These are phyloP conservation scores for Oplegnathus fasciatus DNA, from an alignment of 2,113 vertebrate species.

Conservation along the genomic window DNA sequence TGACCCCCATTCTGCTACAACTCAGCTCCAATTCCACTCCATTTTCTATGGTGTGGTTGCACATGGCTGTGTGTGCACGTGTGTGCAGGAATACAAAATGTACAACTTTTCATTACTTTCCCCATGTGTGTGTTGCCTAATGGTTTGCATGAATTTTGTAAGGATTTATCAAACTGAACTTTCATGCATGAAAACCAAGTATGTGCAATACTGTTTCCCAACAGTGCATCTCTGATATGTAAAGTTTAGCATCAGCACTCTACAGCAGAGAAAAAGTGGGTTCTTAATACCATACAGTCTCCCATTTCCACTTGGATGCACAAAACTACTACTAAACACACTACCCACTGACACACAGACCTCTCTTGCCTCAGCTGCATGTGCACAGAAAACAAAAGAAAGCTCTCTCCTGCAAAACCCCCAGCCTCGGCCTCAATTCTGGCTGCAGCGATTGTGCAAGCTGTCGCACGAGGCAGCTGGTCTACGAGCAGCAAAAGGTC, in stretches of 20 bases:
- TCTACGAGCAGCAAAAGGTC: slow-evolving; percentile 79
- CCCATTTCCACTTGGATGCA: slow-evolving; percentile 48
- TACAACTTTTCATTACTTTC: background rate
- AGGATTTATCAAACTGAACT: background rate
- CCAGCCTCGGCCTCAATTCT: background rate
- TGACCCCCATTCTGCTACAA: slow-evolving; percentile 50
- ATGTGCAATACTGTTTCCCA: background rate
- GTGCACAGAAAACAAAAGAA: slow-evolving; percentile 63
- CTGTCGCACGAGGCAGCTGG: slow-evolving; percentile 88
- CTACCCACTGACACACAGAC: slow-evolving; percentile 37
- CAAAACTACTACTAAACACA: slow-evolving; percentile 28
- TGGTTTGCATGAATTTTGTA: slow-evolving; percentile 1
- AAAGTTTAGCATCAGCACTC: background rate
- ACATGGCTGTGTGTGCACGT: background rate
- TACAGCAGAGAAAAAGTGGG: background rate
- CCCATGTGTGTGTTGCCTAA: background rate
- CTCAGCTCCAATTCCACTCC: background rate
- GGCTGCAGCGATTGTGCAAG: slow-evolving; percentile 78
- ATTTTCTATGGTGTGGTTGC: background rate
- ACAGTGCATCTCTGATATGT: background rate
- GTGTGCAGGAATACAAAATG: background rate
- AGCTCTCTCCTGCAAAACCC: slow-evolving; percentile 25
- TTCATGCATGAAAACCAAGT: background rate
- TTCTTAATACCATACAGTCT: slow-evolving; percentile 22
- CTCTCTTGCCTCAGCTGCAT: slow-evolving; percentile 39